Base-by-base conservation (phyloP, 1,140 invertebrate genomes). In the Ostrea denselamellosa region DNA sequence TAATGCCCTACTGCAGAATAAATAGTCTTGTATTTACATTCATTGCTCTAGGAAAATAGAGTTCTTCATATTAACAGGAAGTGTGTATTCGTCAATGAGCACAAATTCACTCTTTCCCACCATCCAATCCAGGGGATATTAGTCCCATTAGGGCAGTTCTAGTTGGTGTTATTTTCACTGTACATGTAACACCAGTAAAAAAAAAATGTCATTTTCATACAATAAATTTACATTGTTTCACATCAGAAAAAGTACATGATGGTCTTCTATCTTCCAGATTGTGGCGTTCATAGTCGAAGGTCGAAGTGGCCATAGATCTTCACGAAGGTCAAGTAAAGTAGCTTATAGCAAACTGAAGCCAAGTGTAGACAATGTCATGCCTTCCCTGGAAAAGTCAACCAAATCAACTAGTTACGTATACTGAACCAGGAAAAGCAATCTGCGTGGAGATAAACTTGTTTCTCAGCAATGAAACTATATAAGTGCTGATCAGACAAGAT, bases 281-380 rank as follows among this genome's bases (percentile, higher is more conserved):
- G 88, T 94, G 83, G 93, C 93, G 0, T 91, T 94, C 54, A 91
- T 93, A 14, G 89, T 94, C 44, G 93, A 94, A 87, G 93, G 93
- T 58, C 92, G 92, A 54, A 86, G 77, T 84, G 88, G 86, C 2
- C n/a, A 62, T 7, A 68, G 84, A 65, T 71, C 88, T 85, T 77
- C 88, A 85, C 84, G 90, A 17, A 85, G 91, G 86, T 88, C 88
- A n/a, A 82, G 81, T 53, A 88, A 87, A 51, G 90, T 87, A 51
- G 92, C 92, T 82, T 91, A 92, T 83, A 90, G 90, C 22, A 90
- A 89, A 58, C 86, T 93, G 85, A 90, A 92, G 81, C 90, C 90
- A 58, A 89, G 89, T 54, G 89, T 88, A 4, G 93, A 93, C 62
- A 92, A 93, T 84, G 92, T 93, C 25, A 91, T 93, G 91, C 91